phyloP scores from a whole-genome alignment of 2,888 invertebrate genomes.

The Eurytoma adleriae region DNA sequence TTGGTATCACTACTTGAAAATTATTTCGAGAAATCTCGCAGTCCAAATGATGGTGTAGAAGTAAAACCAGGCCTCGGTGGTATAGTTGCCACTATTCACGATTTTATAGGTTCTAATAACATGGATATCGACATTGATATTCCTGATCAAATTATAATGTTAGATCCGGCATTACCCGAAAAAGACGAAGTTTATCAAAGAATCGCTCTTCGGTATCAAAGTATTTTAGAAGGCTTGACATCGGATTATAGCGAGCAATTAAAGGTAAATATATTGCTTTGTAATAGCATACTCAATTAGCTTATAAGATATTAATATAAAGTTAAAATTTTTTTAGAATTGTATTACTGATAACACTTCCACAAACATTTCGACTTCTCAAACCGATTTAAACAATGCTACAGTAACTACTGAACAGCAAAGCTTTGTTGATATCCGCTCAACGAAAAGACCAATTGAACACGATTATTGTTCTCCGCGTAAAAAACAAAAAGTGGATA shows the following conservation, averaged over 20 bases:
- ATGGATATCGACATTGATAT: constrained; percentile 76
- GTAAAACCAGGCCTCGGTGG: constrained; percentile 76
- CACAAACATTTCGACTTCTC: background rate
- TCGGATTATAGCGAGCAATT: constrained; percentile 19
- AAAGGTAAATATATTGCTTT: constrained; percentile 12
- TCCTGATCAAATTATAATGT: constrained; percentile 79
- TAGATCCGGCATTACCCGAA: constrained; percentile 77
- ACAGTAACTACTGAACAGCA: constrained; percentile 13
- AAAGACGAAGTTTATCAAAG: constrained; percentile 76
- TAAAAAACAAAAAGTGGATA: constrained; percentile 43
- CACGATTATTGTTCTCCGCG: background rate
- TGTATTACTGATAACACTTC: background rate
- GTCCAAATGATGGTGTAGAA: constrained; percentile 67
- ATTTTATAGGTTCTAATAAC: constrained; percentile 70
- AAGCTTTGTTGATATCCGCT: constrained; percentile 31
- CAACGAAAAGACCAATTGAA: constrained; percentile 28
- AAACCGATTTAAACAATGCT: background rate
- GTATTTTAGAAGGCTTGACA: constrained; percentile 68
- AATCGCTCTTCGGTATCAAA: constrained; percentile 74
- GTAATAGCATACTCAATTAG: background rate
- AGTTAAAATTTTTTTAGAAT: constrained; percentile 28
- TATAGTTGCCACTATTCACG: constrained; percentile 77
- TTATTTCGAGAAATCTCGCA: constrained; percentile 48
- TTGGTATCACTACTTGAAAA: constrained; percentile 63
- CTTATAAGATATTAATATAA: background rate